phyloP scores from a whole-genome alignment of 2,888 invertebrate genomes.

The Caradrina kadenii region DNA sequence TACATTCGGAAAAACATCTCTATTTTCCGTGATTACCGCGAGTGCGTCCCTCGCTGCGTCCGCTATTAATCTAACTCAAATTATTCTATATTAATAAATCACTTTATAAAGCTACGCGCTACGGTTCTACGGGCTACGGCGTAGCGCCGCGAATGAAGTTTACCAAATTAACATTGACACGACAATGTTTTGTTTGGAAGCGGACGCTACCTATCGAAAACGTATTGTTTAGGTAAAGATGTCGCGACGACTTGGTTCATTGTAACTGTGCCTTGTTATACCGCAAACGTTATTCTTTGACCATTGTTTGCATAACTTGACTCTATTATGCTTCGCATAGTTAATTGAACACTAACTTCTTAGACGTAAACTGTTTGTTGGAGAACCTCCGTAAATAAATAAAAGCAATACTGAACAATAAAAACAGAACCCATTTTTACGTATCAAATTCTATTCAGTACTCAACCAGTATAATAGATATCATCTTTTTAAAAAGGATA shows the following conservation, averaged over 20 bases:
- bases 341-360: not conserved
- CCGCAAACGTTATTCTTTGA: not conserved
- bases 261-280: not conserved
- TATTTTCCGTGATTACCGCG: slow-evolving; percentile 31
- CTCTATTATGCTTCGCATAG: not conserved
- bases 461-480: not conserved
- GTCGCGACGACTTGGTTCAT: not conserved
- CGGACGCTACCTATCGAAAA: slow-evolving; percentile 8
- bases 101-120: slow-evolving; percentile 44
- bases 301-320: not conserved
- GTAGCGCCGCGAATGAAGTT: slow-evolving; percentile 14
- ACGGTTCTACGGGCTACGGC: slow-evolving; percentile 41
- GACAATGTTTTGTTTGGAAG: slow-evolving; percentile 26
- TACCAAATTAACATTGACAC: slow-evolving; percentile 24
- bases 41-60: slow-evolving; percentile 33
- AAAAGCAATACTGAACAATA: not conserved
- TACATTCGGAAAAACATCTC: slow-evolving; percentile 1
- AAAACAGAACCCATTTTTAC: not conserved
- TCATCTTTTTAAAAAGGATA: not conserved
- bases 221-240: slow-evolving; percentile 6
- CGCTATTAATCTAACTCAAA: slow-evolving; percentile 81
- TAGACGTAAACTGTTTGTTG: not conserved
- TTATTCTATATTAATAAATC: slow-evolving; percentile 81
- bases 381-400: not conserved
- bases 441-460: not conserved